Evolutionary conservation across 2,113 vertebrate species (phyloP).

Genomic region (human (Homo sapiens)): GRCh38 chrX:94404501-94405000

Average conservation of each 20-base stretch:
- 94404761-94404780: not conserved
- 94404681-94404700: not conserved
- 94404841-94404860: too few species aligned
- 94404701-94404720: not conserved
- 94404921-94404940: too few species aligned
- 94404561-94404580: not conserved
- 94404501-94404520: too few species aligned
- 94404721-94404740: not conserved
- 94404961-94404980: too few species aligned
- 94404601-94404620: not conserved
- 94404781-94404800: too few species aligned
- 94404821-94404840: too few species aligned
- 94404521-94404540: not conserved
- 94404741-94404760: not conserved
- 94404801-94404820: too few species aligned
- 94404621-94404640: not conserved
- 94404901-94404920: too few species aligned
- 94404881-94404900: too few species aligned
- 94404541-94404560: not conserved
- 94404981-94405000: too few species aligned
- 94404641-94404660: not conserved
- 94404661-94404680: not conserved
- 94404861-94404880: too few species aligned
- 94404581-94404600: not conserved
- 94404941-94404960: too few species aligned